Evolutionary conservation across 1,140 invertebrate genomes (phyloP).

Genomic region (Drosophila novamexicana): DNA sequence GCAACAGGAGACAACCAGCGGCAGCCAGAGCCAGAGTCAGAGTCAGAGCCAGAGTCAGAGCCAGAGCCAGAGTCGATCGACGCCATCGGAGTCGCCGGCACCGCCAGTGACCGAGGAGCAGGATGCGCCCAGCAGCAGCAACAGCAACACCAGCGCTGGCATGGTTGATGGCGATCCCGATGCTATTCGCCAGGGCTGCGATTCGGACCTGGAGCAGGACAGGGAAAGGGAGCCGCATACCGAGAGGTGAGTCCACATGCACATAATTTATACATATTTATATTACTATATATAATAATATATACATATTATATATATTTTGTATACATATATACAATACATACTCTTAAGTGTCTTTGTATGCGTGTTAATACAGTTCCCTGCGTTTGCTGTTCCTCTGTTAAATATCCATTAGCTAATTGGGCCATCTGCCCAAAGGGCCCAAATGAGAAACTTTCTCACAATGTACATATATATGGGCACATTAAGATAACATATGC

Average conservation of each 20-base stretch:
- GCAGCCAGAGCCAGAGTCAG: slow-evolving; percentile 13
- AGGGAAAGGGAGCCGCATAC: slow-evolving; percentile 55
- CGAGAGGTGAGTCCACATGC: slow-evolving; percentile 65
- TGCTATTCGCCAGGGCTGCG: neutral
- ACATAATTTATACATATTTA: slow-evolving; percentile 7
- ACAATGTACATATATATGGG: slow-evolving; percentile 4
- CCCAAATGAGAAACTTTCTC: slow-evolving; percentile 7
- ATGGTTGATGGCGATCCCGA: slow-evolving; percentile 5
- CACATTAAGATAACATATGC: neutral
- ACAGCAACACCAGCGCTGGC: slow-evolving; percentile 14
- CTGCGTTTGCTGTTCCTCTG: slow-evolving; percentile 36
- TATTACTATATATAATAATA: slow-evolving; percentile 14
- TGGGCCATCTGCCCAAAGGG: slow-evolving; percentile 40
- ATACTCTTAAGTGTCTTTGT: neutral
- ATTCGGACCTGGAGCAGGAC: slow-evolving; percentile 36
- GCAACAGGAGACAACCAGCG: slow-evolving; percentile 15
- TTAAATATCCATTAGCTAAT: slow-evolving; percentile 77
- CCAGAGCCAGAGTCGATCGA: slow-evolving; percentile 10
- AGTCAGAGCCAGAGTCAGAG: slow-evolving; percentile 19
- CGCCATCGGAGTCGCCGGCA: slow-evolving; percentile 27
- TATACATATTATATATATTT: slow-evolving; percentile 9
- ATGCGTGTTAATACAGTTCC: slow-evolving; percentile 31
- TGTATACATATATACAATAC: slow-evolving; percentile 2
- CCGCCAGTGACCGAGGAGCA: slow-evolving; percentile 38
- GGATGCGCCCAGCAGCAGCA: slow-evolving; percentile 31